Percentiles rank a stretch among this genome's conserved stretches.
Evolutionary conservation across 2,797 vertebrate species (phyloP).

Genomic region (Neosilurus hyrtlii): DNA sequence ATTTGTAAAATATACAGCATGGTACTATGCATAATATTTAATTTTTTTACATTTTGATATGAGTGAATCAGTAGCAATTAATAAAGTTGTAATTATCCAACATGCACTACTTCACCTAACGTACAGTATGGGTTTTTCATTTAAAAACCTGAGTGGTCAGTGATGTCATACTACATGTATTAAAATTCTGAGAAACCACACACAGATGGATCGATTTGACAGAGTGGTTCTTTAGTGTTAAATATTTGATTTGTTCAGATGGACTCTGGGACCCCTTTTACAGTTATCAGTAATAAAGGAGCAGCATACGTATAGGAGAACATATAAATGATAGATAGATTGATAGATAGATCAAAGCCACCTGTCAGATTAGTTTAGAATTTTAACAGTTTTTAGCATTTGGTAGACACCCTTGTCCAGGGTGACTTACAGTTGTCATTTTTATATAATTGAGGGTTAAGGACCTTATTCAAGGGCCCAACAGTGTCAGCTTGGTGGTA

Average conservation of each 20-base stretch:
- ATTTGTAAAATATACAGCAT: neutral
- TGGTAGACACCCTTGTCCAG: too few species aligned
- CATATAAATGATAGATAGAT: neutral
- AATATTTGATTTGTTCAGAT: slow-evolving; percentile 15
- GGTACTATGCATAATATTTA: neutral
- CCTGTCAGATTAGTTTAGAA: neutral
- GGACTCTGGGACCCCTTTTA: neutral
- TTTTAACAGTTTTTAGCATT: too few species aligned
- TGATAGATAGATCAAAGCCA: neutral
- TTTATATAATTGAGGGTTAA: too few species aligned
- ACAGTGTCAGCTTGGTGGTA: too few species aligned
- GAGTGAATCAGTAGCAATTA: neutral
- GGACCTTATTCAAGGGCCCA: too few species aligned
- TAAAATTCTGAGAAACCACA: neutral
- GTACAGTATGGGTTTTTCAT: neutral
- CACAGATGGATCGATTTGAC: neutral
- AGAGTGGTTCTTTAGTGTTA: neutral
- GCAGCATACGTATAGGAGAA: neutral
- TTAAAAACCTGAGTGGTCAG: neutral
- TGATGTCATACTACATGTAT: neutral
- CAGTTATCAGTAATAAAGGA: neutral
- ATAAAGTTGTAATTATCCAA: neutral
- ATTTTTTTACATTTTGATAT: neutral
- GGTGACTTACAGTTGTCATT: too few species aligned
- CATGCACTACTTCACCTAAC: neutral